phyloP scores from a whole-genome alignment of 2,797 vertebrate species.

The Bufotes viridis region DNA sequence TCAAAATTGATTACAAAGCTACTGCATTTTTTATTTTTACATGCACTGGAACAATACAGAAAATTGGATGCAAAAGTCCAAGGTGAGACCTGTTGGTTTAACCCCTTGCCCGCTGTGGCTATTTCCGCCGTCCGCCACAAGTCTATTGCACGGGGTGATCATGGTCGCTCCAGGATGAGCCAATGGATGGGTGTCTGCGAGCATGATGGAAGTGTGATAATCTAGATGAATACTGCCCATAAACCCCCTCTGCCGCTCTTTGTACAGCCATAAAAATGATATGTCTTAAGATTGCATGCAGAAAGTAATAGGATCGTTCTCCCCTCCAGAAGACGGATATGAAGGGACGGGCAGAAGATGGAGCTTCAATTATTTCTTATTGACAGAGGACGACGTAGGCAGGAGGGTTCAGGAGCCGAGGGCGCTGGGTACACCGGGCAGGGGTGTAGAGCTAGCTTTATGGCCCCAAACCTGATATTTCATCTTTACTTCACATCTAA shows the following conservation, averaged over 20 bases:
- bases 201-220: constrained; percentile 50
- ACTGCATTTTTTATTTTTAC: too few species aligned
- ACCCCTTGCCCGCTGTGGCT: not conserved
- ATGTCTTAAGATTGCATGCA: constrained; percentile 37
- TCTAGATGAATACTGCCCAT: constrained; percentile 42
- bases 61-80: not conserved
- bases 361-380: constrained; percentile 39
- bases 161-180: constrained; percentile 18
- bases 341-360: not conserved
- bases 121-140: not conserved
- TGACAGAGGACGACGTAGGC: constrained; percentile 33
- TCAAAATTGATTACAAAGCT: not conserved
- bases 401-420: not conserved
- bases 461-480: not conserved
- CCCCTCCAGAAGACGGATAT: constrained; percentile 36
- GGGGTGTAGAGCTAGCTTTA: not conserved
- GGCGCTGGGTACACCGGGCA: not conserved
- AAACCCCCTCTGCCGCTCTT: constrained; percentile 36
- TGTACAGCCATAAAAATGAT: constrained; percentile 54
- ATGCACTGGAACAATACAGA: not conserved
- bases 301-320: constrained; percentile 52
- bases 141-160: constrained; percentile 3
- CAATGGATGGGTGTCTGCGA: constrained; percentile 30
- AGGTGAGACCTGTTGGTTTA: not conserved
- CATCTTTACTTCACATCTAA: not conserved